These are phyloP conservation scores for Aphis craccivora DNA, from an alignment of 1,140 invertebrate genomes.

Conservation along the genomic window DNA sequence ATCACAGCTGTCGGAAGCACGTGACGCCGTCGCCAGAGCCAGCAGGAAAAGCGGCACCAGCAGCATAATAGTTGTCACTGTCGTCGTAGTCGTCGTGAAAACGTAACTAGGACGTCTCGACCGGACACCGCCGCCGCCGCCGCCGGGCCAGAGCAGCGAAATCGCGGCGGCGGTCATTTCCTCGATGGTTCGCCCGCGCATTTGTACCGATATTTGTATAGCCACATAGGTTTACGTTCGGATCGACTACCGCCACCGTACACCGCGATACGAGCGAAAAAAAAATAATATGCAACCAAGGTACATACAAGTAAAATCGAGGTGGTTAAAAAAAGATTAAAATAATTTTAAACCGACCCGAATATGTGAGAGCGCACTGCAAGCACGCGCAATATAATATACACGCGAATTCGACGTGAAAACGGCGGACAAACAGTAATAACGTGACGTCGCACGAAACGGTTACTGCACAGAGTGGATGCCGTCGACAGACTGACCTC, in stretches of 20 bases:
- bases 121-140: neutral
- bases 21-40: neutral
- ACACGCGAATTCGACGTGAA: neutral
- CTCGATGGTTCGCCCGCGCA: slow-evolving; percentile 31
- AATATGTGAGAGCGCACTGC: neutral
- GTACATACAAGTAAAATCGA: neutral
- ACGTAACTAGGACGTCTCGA: neutral
- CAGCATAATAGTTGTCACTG: neutral
- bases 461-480: no score
- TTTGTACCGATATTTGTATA: slow-evolving; percentile 56
- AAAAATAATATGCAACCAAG: neutral
- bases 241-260: neutral
- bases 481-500: slow-evolving; percentile 43
- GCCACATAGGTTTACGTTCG: slow-evolving; percentile 45
- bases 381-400: neutral
- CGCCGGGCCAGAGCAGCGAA: neutral
- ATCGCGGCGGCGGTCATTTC: slow-evolving; percentile 5
- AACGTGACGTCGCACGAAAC: neutral
- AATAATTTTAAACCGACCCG: neutral
- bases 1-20: slow-evolving; percentile 49
- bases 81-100: neutral
- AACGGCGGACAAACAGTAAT: neutral
- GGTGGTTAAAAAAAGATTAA: neutral
- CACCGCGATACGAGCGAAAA: neutral
- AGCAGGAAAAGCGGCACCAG: neutral